Base-by-base conservation (phyloP, 2,797 vertebrate species). In the Alectoris magna region DNA sequence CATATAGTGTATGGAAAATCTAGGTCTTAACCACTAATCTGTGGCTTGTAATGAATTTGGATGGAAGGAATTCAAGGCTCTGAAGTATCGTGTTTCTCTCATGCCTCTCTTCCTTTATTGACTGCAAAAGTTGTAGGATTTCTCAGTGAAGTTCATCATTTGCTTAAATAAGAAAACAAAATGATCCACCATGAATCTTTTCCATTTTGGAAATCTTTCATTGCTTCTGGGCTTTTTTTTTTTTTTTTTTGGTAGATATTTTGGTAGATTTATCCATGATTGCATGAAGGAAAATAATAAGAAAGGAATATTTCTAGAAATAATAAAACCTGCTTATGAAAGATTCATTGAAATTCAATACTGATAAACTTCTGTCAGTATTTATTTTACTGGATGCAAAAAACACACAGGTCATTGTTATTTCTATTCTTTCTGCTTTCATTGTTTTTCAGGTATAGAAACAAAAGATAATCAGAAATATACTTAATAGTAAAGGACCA, bases 51-150 rank as follows among this genome's bases (percentile, higher is more conserved):
- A 82, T 85, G 75, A 79, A 92, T 91, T 96, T 82, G 84, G 73
- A 59, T 72, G 81, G 94, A 95, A 96, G 80, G 79, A 97, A 96
- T 95, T 70, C 60, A 91, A 89, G 71, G 58, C 53, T 92, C 74
- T 85, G 39, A 96, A 91, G 10, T 63, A 49, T 84, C 69, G n/a
- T 3, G 4, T 94, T 95, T 94, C 82, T 94, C 80, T 63, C 44
- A 68, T 73, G 43, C 27, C 73, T 93, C 67, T 72, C 91, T 34
- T 34, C 34, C 34, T 91, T 34, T 26, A 46, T 2, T 80, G 26
- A 60, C 59, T 88, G 24, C 11, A 82, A 53, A 59, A 68, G 23
- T 67, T 70, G 21, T 72, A 85, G 72, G 17, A 60, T 76, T 88
- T 76, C 74, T 59, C 51, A 78, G 9, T 48, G 10, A 83, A 92